Percentiles rank a stretch among this genome's conserved stretches.
These are phyloP conservation scores for Meganola albula DNA, from an alignment of 2,888 invertebrate genomes.

Conservation along the genomic window DNA sequence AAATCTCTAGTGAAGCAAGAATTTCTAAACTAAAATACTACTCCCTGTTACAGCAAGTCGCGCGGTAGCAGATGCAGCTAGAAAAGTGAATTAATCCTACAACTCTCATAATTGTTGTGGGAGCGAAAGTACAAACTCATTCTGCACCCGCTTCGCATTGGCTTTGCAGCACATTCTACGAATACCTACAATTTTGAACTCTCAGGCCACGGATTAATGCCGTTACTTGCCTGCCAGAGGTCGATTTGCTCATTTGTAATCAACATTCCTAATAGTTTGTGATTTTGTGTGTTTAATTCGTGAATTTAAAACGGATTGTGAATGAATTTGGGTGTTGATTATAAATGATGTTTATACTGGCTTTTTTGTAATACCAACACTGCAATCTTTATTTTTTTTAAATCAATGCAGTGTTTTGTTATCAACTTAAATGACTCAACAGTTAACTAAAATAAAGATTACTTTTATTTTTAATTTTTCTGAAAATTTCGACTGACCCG, in stretches of 20 bases:
- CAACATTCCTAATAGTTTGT: slow-evolving; percentile 20
- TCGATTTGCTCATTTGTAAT: slow-evolving; percentile 24
- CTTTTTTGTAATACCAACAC: slow-evolving; percentile 2
- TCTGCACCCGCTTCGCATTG: slow-evolving; percentile 27
- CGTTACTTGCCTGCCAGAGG: slow-evolving; percentile 5
- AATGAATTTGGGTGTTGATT: slow-evolving; percentile 16
- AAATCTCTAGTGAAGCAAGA: too few species aligned
- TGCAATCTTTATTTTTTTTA: slow-evolving; percentile 1
- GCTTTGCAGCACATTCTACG: slow-evolving; percentile 33
- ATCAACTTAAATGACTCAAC: slow-evolving; percentile 6
- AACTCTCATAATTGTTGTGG: slow-evolving; percentile 21
- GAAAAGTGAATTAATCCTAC: slow-evolving; percentile 52
- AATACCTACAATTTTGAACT: slow-evolving; percentile 4
- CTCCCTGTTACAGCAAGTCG: slow-evolving; percentile 60
- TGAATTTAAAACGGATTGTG: slow-evolving; percentile 6
- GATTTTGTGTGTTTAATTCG: slow-evolving; percentile 2
- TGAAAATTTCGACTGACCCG: slow-evolving; percentile 20
- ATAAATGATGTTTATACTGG: slow-evolving; percentile 14
- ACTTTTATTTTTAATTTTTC: slow-evolving; percentile 11
- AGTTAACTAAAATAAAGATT: too few species aligned
- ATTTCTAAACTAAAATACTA: too few species aligned
- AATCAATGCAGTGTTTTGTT: slow-evolving; percentile 2
- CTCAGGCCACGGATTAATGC: background rate
- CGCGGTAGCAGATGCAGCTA: slow-evolving; percentile 53
- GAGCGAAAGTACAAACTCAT: slow-evolving; percentile 40